Evolutionary conservation across 23 tunicate genomes (phyloP), one percentile per base, ranked within the genome.

Genomic region (Halocynthia aurantium): DNA sequence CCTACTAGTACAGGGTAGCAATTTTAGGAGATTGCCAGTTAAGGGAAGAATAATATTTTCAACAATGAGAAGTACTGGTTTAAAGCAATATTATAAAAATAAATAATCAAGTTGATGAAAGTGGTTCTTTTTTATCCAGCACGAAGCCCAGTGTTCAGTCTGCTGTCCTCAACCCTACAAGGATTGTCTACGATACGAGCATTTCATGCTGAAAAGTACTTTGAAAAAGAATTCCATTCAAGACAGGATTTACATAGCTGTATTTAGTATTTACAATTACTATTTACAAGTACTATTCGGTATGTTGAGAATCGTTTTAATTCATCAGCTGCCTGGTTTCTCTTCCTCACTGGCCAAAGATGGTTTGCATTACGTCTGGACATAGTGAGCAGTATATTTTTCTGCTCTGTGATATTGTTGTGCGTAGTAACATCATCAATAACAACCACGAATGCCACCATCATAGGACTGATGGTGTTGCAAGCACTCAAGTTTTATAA

Each of bases 361-460:
- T 96, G 99, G 99, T 76, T 96, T 52, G 88, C 77, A 6, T 62
- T 77, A 10, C 85, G 99, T 7, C 78, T 96, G 60, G 99, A 96
- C 57, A 6, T 76, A 22, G 61, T 82, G 5, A 52, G 80, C 19
- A 62, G 88, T 7, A 75, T 82, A 22, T 96, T 90, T 55, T 66
- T 96, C 69, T 80, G 78, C 10, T 22, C 69, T 63, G 80, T 83
- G 21, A 82, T 89, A 13, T 86, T 69, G 52, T 17, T 81, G 9
- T 67, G 70, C 64, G 80, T 87, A 13, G 6, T 87, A 6, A 69
- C 78, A 11, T 74, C 65, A 12, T 74, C 78, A 52, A 11, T 74
- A 53, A 22, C 56, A 5, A 64, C 31, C 19, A 52, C 55, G 5
- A 60, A 73, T 19, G 76, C 85, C 13, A 81, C 81, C 18, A 68